phyloP scores from a whole-genome alignment of 2,888 invertebrate species.

The Sericinus montela region DNA sequence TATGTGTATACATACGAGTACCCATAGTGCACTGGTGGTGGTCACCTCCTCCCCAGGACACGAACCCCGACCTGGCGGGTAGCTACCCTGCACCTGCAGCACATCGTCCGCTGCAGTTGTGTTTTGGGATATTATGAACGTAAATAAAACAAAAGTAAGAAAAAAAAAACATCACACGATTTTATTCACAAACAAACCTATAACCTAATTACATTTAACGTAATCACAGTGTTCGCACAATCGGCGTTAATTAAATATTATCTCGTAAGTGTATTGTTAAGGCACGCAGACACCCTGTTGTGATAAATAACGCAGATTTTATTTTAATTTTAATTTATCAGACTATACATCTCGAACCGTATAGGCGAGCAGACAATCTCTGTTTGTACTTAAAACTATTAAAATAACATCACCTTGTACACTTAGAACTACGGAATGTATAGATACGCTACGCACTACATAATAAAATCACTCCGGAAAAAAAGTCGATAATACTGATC shows the following conservation, averaged over 20 bases:
- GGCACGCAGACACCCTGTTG: constrained; percentile 29
- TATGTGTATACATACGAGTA: too few relatives aligned
- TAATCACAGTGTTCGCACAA: constrained; percentile 20
- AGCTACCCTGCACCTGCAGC: too few relatives aligned
- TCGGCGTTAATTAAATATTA: constrained; percentile 9
- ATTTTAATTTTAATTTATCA: too few relatives aligned
- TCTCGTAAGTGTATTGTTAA: constrained; percentile 13
- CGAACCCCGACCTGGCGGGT: too few relatives aligned
- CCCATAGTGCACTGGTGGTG: too few relatives aligned
- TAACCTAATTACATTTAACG: constrained; percentile 9
- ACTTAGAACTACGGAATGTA: constrained; percentile 44
- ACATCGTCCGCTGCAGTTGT: too few relatives aligned
- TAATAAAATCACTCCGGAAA: constrained; percentile 29
- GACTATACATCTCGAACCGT: too few relatives aligned
- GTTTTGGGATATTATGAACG: too few relatives aligned
- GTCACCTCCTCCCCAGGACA: too few relatives aligned
- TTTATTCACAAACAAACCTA: constrained; percentile 33
- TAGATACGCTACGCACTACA: constrained; percentile 25
- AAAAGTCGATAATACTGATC: constrained; percentile 62
- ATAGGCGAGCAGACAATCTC: neutral
- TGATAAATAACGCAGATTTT: neutral
- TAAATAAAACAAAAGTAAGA: neutral
- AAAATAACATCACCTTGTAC: constrained; percentile 45
- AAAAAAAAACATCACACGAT: constrained; percentile 43
- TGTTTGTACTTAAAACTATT: constrained; percentile 26